Conservation (phyloP, 2,113 vertebrate genomes). For the Triplophysa dalaica region DNA sequence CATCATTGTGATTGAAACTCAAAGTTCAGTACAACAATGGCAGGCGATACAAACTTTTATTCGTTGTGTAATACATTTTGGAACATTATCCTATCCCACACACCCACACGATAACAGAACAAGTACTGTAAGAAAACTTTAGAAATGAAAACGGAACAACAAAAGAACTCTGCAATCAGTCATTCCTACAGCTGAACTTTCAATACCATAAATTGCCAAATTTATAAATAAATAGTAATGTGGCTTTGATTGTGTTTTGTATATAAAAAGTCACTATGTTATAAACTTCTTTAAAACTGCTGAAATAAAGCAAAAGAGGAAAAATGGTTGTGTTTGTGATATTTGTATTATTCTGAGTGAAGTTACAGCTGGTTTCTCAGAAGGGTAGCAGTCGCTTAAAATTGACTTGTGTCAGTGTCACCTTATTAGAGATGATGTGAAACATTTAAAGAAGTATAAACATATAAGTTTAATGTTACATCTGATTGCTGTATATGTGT, state of each 20-base stretch:
- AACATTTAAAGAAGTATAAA: constrained; percentile 26
- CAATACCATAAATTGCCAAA: no score
- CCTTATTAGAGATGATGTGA: constrained; percentile 19
- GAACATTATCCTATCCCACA: constrained; percentile 41
- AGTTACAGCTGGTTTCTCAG: neutral
- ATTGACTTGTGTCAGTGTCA: neutral
- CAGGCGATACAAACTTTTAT: constrained; percentile 27
- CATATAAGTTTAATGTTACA: neutral
- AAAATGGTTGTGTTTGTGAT: neutral
- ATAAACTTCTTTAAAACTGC: neutral
- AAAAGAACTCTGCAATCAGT: no score
- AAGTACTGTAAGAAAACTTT: neutral
- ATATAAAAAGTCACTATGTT: no score
- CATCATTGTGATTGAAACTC: constrained; percentile 39
- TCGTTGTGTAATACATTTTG: constrained; percentile 38
- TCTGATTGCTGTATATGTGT: constrained; percentile 3
- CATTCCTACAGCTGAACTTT: no score
- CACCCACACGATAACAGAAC: constrained; percentile 42
- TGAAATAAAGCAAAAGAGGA: neutral
- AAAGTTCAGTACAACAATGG: constrained; percentile 25
- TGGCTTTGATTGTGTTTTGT: no score
- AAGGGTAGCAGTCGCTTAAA: neutral
- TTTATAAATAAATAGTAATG: no score
- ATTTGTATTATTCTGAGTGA: neutral
- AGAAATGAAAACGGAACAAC: neutral